A percentile compares a stretch with the other conserved stretches of the same genome.
Evolutionary conservation across 2,888 invertebrate species (phyloP).

Genomic region (Stenolophus ochropezus): DNA sequence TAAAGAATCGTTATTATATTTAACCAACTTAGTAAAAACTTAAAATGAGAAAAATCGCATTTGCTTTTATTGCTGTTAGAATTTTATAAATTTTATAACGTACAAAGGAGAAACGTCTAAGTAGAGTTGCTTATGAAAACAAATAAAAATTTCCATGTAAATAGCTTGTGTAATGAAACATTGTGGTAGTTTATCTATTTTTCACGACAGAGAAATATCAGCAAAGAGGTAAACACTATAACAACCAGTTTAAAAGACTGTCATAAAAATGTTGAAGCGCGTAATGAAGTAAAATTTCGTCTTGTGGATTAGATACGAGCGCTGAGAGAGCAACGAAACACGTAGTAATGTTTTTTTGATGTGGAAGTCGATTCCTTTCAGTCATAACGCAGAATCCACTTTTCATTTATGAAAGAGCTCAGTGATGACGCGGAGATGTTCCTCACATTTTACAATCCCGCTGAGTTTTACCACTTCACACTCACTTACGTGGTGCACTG

Average conservation of each 20-base stretch:
- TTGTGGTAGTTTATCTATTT: conserved; percentile 33
- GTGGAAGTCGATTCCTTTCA: conserved; percentile 50
- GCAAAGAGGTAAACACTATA: conserved; percentile 26
- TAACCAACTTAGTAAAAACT: too few species aligned
- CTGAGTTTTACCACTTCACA: conserved; percentile 37
- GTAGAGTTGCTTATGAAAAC: too few species aligned
- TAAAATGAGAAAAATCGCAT: too few species aligned
- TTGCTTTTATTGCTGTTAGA: too few species aligned
- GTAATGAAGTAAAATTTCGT: conserved; percentile 46
- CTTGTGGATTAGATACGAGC: conserved; percentile 43
- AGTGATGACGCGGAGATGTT: conserved; percentile 45
- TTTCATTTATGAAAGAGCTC: conserved; percentile 53
- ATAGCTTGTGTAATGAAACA: background rate
- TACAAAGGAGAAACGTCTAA: too few species aligned
- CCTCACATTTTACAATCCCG: conserved; percentile 48
- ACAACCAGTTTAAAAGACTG: conserved; percentile 28
- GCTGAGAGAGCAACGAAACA: conserved; percentile 39
- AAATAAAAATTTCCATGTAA: background rate
- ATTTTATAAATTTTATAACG: too few species aligned
- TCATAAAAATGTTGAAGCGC: conserved; percentile 38
- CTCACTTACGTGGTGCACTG: background rate
- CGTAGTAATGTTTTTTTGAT: conserved; percentile 53
- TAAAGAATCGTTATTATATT: too few species aligned
- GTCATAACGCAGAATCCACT: conserved; percentile 50
- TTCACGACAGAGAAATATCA: conserved; percentile 10